Base-by-base conservation (phyloP, 1,140 invertebrate species). In the Elymnias hypermnestra region DNA sequence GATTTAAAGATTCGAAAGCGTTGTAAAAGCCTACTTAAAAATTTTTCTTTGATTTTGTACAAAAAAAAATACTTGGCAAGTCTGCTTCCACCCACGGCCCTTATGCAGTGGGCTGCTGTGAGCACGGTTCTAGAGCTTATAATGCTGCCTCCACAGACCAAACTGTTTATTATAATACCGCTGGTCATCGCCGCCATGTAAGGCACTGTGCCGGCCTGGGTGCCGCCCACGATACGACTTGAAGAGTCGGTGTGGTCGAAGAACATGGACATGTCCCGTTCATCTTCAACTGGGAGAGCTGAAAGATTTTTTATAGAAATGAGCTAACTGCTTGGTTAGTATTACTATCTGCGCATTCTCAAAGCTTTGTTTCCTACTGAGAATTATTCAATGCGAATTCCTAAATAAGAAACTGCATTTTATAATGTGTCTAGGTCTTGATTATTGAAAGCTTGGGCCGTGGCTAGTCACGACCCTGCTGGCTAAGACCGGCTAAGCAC, bases 21-120 rank as follows among this genome's bases (percentile, higher is more conserved):
- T n/a, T n/a, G n/a, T n/a, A n/a, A n/a, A n/a, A n/a, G n/a, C n/a
- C n/a, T n/a, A n/a, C n/a, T n/a, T n/a, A n/a, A n/a, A n/a, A n/a
- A n/a, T n/a, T n/a, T n/a, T n/a, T n/a, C n/a, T n/a, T n/a, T n/a
- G n/a, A n/a, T n/a, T n/a, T n/a, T n/a, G n/a, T n/a, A n/a, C 4
- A 2, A 4, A 12, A 12, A 2, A 3, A 28, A 9, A 3, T 13
- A 29, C 26, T 29, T 29, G 26, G 3, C 13, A 13, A 12, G 26
- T 9, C 17, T 33, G 31, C 17, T 33, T 7, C 31, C 31, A 4
- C 31, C 31, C 1, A 10, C 13, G n/a, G 31, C 13, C 5, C n/a
- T 42, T 3, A 77, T 64, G 18, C 79, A 83, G 21, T 83, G 79
- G 4, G 75, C 79, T 0, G 75, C 79, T 0, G 76, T 83, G 3